Conservation (phyloP, 2,888 invertebrate genomes). For the Pogonocherus hispidulus region DNA sequence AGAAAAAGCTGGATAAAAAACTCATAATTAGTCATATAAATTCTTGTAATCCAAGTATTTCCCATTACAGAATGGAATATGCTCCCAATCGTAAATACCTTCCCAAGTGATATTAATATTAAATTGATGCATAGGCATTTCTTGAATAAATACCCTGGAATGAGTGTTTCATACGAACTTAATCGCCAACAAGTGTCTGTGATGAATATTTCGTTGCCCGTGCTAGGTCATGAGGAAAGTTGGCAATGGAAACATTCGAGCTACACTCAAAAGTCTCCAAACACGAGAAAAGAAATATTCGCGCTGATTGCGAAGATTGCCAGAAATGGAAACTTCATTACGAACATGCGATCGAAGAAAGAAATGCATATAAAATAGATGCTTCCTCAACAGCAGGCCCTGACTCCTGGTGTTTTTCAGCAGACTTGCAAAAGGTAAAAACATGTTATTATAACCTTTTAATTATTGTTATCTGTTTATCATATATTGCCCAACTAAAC, state of each 20-base stretch:
- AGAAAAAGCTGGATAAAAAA: too few relatives aligned
- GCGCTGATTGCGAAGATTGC: not conserved
- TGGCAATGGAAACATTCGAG: not conserved
- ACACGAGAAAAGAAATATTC: not conserved
- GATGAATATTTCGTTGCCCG: not conserved
- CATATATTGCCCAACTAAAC: too few relatives aligned
- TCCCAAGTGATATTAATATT: not conserved
- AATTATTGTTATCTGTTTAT: too few relatives aligned
- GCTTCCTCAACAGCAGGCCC: not conserved
- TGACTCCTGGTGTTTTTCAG: not conserved
- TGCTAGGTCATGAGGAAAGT: not conserved
- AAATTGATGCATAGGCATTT: not conserved
- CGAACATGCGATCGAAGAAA: not conserved
- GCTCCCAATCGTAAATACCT: too few relatives aligned
- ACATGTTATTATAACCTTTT: not conserved
- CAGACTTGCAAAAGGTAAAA: not conserved
- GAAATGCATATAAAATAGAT: constrained; percentile 2
- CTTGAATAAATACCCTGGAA: not conserved
- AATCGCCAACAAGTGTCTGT: not conserved
- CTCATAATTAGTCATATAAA: too few relatives aligned
- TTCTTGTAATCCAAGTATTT: too few relatives aligned
- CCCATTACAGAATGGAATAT: too few relatives aligned
- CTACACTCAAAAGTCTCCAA: not conserved
- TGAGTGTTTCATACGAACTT: not conserved
- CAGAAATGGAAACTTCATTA: not conserved